Conservation (phyloP, 2,797 vertebrate species). For the Artibeus jamaicensis region DNA sequence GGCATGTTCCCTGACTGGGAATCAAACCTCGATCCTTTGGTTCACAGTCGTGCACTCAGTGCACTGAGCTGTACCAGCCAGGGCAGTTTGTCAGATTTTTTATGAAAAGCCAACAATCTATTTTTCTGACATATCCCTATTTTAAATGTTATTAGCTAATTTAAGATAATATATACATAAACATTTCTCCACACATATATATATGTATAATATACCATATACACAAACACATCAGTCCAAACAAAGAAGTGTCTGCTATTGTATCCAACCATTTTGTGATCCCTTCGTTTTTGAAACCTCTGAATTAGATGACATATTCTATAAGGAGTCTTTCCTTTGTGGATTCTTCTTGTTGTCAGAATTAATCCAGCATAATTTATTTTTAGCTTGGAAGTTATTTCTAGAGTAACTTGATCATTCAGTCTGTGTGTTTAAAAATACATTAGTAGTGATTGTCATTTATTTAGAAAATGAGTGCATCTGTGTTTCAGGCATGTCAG, state of each 20-base stretch:
- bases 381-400: conserved; percentile 33
- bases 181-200: neutral
- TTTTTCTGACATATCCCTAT: neutral
- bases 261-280: neutral
- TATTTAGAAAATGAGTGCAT: neutral
- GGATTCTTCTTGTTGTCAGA: neutral
- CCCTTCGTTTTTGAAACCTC: neutral
- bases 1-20: no score
- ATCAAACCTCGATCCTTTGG: no score
- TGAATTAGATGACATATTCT: neutral
- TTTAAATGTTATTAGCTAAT: neutral
- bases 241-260: neutral
- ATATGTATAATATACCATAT: neutral
- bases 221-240: neutral
- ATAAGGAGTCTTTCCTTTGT: neutral
- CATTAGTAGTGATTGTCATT: neutral
- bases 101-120: neutral
- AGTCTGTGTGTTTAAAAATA: neutral
- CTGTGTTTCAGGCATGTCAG: neutral
- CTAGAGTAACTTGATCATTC: neutral
- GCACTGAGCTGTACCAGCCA: no score
- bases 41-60: no score
- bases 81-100: neutral
- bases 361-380: neutral
- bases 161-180: neutral